These are phyloP conservation scores for Cheiracanthium punctorium DNA, from an alignment of 2,888 invertebrate species.

Conservation along the genomic window DNA sequence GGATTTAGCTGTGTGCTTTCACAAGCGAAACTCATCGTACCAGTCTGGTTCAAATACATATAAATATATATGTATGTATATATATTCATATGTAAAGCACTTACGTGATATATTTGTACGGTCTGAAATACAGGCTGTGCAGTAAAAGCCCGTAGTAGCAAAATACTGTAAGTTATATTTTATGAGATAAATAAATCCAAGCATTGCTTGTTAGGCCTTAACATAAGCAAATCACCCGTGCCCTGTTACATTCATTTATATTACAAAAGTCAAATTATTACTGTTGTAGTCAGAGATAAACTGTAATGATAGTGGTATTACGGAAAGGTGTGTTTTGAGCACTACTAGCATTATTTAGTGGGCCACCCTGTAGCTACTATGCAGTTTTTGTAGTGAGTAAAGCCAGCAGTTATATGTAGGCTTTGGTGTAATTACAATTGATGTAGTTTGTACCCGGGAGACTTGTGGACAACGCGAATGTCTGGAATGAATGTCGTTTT, in stretches of 20 bases:
- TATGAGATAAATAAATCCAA: conserved; percentile 43
- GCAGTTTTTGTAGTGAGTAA: conserved; percentile 46
- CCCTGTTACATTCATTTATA: conserved; percentile 29
- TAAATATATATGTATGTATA: not conserved
- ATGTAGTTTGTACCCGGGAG: not conserved
- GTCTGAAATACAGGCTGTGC: conserved; percentile 29
- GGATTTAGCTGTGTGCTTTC: conserved; percentile 40
- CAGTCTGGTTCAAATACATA: conserved; percentile 1
- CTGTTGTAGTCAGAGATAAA: conserved; percentile 37
- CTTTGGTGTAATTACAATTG: conserved; percentile 34
- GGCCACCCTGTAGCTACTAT: conserved; percentile 53
- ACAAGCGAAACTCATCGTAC: conserved; percentile 21
- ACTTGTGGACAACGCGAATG: not conserved
- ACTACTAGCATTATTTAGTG: conserved; percentile 53
- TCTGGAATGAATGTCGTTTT: not conserved
- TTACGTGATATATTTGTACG: conserved; percentile 49
- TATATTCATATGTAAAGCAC: conserved; percentile 15
- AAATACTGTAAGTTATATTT: conserved; percentile 51
- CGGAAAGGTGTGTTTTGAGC: conserved; percentile 35
- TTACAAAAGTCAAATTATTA: conserved; percentile 26
- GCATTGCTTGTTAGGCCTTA: conserved; percentile 61
- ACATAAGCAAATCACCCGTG: conserved; percentile 60
- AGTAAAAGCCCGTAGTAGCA: conserved; percentile 50
- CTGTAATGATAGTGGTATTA: conserved; percentile 33
- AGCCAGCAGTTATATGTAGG: conserved; percentile 43